Percentiles rank a stretch among this genome's conserved stretches.
Conservation (phyloP, 1,140 invertebrate species). For the Lasioglossum albipes region DNA sequence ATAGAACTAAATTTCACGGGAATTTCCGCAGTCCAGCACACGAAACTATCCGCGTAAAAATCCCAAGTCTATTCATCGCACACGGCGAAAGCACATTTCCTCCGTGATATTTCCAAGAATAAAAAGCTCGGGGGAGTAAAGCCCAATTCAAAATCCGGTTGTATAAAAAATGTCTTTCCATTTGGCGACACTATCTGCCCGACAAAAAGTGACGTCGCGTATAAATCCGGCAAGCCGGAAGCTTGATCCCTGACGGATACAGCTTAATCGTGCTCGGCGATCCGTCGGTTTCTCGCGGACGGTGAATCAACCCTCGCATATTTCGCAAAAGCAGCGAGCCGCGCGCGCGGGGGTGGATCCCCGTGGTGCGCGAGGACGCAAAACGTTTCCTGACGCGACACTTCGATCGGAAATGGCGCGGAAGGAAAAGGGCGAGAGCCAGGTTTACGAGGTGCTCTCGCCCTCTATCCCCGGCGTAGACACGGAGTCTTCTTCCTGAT, state of each 20-base stretch:
- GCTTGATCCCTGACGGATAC: slow-evolving; percentile 25
- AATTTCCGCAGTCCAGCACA: too few relatives aligned
- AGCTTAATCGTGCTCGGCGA: slow-evolving; percentile 43
- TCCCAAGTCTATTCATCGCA: too few relatives aligned
- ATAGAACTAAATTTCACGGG: too few relatives aligned
- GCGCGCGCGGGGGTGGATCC: neutral
- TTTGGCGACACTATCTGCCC: too few relatives aligned
- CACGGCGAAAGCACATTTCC: too few relatives aligned
- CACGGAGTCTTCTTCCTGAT: slow-evolving; percentile 29
- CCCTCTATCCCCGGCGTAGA: slow-evolving; percentile 15
- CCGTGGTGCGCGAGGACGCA: slow-evolving; percentile 15
- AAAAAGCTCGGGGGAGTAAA: too few relatives aligned
- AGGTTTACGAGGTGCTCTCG: slow-evolving; percentile 50
- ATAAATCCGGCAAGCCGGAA: slow-evolving; percentile 11
- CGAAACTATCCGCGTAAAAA: too few relatives aligned
- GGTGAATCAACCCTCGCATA: slow-evolving; percentile 54
- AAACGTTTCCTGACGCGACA: slow-evolving; percentile 63
- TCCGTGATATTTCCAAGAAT: too few relatives aligned
- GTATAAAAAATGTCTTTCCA: too few relatives aligned
- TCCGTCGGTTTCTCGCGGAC: slow-evolving; percentile 34
- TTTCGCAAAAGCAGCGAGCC: neutral
- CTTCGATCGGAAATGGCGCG: slow-evolving; percentile 65
- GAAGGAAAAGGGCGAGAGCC: slow-evolving; percentile 52
- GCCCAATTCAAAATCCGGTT: too few relatives aligned
- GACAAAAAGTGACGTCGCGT: neutral